Percentiles rank a stretch among this genome's conserved stretches.
phyloP scores from a whole-genome alignment of 1,140 invertebrate genomes.

The Trialeurodes vaporariorum region DNA sequence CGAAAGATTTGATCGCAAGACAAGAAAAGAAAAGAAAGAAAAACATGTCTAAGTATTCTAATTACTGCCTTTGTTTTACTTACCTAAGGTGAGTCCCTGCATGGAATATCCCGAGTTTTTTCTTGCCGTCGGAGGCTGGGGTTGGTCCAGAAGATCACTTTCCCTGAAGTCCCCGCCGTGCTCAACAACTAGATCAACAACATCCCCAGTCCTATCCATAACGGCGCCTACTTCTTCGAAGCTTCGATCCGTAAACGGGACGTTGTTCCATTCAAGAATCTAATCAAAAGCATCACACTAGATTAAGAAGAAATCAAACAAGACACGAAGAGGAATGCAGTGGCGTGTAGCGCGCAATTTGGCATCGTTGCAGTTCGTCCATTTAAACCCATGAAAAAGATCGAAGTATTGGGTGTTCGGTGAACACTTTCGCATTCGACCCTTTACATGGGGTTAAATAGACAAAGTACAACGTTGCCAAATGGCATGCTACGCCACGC shows the following conservation, averaged over 20 bases:
- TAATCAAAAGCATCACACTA: no score
- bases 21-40: conserved; percentile 4
- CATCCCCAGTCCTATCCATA: conserved; percentile 67
- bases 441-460: no score
- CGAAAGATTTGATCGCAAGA: no score
- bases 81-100: conserved; percentile 36
- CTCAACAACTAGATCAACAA: conserved; percentile 70
- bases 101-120: conserved; percentile 35
- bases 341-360: no score
- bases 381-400: no score
- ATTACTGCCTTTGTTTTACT: conserved; percentile 26
- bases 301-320: no score
- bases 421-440: no score
- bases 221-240: conserved; percentile 80
- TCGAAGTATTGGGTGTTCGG: no score
- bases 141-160: conserved; percentile 52
- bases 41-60: conserved; percentile 10
- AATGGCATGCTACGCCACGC: no score
- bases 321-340: no score
- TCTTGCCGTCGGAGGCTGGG: conserved; percentile 29
- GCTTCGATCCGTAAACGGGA: conserved; percentile 72
- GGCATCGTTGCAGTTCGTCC: no score
- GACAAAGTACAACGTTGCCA: no score
- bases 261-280: conserved; percentile 71
- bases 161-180: conserved; percentile 55